phyloP scores from a whole-genome alignment of 2,113 vertebrate genomes.

The Amphiprion percula region DNA sequence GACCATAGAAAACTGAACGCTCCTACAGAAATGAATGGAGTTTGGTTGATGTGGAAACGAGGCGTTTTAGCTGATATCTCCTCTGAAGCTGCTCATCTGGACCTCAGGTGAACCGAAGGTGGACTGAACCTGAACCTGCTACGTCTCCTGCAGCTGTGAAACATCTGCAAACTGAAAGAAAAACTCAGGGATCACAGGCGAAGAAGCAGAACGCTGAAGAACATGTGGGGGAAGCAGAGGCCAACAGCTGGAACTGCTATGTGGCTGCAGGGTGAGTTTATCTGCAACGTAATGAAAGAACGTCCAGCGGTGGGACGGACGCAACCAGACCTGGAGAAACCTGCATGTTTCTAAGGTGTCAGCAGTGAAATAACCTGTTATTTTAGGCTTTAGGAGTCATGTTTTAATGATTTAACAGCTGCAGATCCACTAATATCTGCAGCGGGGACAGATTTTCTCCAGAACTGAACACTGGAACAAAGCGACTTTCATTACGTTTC shows the following conservation, averaged over 20 bases:
- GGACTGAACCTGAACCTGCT: constrained; percentile 34
- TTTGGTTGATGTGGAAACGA: too few species aligned
- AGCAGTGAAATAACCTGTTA: not conserved
- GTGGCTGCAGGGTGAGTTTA: not conserved
- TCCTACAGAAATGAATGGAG: too few species aligned
- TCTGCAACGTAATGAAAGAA: constrained; percentile 39
- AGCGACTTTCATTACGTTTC: constrained; percentile 45
- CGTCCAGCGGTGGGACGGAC: constrained; percentile 20
- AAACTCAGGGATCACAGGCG: constrained; percentile 17
- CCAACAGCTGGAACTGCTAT: constrained; percentile 7
- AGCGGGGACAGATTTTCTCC: constrained; percentile 36
- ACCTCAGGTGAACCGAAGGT: constrained; percentile 37
- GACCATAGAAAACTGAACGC: too few species aligned
- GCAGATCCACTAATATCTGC: not conserved
- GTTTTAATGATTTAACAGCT: not conserved
- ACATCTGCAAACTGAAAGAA: constrained; percentile 6
- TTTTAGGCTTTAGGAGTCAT: not conserved
- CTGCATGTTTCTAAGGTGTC: not conserved
- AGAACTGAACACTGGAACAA: constrained; percentile 8
- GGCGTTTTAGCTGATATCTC: too few species aligned
- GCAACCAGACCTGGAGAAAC: constrained; percentile 39
- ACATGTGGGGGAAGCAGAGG: constrained; percentile 14
- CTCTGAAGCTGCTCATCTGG: too few species aligned
- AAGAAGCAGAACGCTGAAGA: constrained; percentile 1
- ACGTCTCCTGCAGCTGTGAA: not conserved